Evolutionary conservation across 1,140 invertebrate genomes (phyloP), one percentile per base, ranked within the genome.

Genomic region (Thaumatotibia leucotreta): DNA sequence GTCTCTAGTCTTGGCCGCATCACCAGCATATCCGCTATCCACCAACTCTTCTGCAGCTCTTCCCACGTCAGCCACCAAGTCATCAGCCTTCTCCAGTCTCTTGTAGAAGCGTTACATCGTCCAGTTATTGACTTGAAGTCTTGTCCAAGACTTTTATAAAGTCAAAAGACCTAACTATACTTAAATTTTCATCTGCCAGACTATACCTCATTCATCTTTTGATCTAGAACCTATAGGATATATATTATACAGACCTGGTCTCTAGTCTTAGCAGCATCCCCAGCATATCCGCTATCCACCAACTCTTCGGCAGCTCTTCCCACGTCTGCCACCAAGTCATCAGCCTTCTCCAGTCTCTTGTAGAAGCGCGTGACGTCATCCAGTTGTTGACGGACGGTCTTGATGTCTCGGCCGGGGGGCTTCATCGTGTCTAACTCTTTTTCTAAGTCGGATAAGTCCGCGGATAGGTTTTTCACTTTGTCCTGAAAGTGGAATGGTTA

Each of bases 391-490:
- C 95, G 93, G 0, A 99, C 95, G 0, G 94, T 95, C 79, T 97
- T 96, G 20, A 98, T 93, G 80, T 99, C 97, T 20, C 98, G 92
- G 4, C 94, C 97, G 0, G 97, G 94, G 0, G 97, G 95, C 76
- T 95, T 95, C 93, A 98, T 96, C 2, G 91, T 89, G 77, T 98
- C 96, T 6, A 99, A 87, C 80, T 98, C 96, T 35, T 95, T 94
- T 83, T 99, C 98, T 11, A 99, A 82, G 39, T 93, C 93, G 4
- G 94, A 93, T 0, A 99, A 83, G 83, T 98, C 95, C 67, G 94
- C 93, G 33, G 93, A 93, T 1, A 98, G 92, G 6, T 80, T 91
- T 84, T 97, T 98, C 0, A 97, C 94, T 86, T 96, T 95, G 52
- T 97, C 96, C 92, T 93, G 74, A 31, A 61, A 61, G 67, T 52